Percentiles rank a stretch among this genome's conserved stretches.
Conservation (phyloP, 2,797 vertebrate species). For the Acanthurus leucopareius region DNA sequence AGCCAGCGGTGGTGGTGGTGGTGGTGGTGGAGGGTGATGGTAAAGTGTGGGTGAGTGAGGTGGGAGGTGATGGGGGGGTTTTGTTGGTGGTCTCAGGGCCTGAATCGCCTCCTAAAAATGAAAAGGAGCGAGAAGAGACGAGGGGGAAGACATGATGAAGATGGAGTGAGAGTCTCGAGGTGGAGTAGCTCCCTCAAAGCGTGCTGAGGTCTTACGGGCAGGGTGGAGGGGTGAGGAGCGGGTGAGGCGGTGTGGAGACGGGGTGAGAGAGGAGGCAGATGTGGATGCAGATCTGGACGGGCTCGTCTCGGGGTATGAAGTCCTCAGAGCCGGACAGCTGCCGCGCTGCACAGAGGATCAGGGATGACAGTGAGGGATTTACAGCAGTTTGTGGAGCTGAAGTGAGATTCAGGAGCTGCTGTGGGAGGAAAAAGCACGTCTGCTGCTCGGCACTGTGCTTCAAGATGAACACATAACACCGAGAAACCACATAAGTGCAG, state of each 20-base stretch:
- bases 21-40: conserved; percentile 14
- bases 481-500: conserved; percentile 4
- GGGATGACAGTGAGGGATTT: conserved; percentile 1
- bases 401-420: neutral
- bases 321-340: conserved; percentile 23
- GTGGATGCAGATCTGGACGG: conserved; percentile 12
- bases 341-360: conserved; percentile 5
- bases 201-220: conserved; percentile 27
- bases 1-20: conserved; percentile 65
- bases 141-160: conserved; percentile 27
- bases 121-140: conserved; percentile 23
- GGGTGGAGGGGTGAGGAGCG: conserved; percentile 4
- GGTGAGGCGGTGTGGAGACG: too few species aligned
- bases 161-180: conserved; percentile 13
- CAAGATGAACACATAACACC: conserved; percentile 9
- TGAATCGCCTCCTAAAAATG: conserved; percentile 36
- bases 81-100: conserved; percentile 38
- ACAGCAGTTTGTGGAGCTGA: conserved; percentile 4
- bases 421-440: neutral
- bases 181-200: conserved; percentile 42
- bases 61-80: conserved; percentile 15
- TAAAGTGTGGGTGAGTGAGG: conserved; percentile 48
- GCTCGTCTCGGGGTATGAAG: conserved; percentile 21
- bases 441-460: conserved; percentile 3
- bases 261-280: conserved; percentile 11